Evolutionary conservation across 1,140 invertebrate species (phyloP).

Genomic region (Cyphomyrmex costatus): DNA sequence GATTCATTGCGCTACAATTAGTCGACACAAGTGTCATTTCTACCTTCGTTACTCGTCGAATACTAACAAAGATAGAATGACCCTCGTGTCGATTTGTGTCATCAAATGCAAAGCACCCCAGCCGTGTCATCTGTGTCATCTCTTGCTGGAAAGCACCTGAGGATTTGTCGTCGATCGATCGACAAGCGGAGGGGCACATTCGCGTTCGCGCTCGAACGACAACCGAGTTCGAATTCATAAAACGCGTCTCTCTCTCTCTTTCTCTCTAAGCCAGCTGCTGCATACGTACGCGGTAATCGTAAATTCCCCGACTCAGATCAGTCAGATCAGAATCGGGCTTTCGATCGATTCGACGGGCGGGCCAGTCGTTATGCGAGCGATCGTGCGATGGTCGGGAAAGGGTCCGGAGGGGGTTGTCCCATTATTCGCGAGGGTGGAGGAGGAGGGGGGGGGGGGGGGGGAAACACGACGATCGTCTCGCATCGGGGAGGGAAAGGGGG

Average conservation of each 20-base stretch:
- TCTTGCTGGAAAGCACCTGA: neutral
- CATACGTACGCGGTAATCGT: neutral
- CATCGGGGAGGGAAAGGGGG: neutral
- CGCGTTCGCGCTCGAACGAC: neutral
- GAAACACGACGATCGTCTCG: conserved; percentile 55
- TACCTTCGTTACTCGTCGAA: too few relatives aligned
- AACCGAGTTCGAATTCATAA: neutral
- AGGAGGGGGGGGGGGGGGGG: too few relatives aligned
- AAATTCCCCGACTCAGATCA: conserved; percentile 52
- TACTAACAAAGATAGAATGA: too few relatives aligned
- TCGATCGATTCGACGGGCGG: conserved; percentile 79
- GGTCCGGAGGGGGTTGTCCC: neutral
- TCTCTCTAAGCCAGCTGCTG: neutral
- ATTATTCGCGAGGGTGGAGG: conserved; percentile 3
- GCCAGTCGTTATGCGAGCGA: conserved; percentile 67
- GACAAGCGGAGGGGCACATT: neutral
- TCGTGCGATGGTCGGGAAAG: neutral
- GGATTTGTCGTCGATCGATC: conserved; percentile 25
- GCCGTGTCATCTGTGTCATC: too few relatives aligned
- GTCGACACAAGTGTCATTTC: too few relatives aligned
- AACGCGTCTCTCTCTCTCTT: conserved; percentile 40
- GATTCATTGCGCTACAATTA: too few relatives aligned
- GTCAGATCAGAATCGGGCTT: conserved; percentile 58
- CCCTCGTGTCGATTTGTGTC: too few relatives aligned
- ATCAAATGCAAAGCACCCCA: too few relatives aligned